phyloP scores from a whole-genome alignment of 2,113 vertebrate genomes.

The Panurus biarmicus region DNA sequence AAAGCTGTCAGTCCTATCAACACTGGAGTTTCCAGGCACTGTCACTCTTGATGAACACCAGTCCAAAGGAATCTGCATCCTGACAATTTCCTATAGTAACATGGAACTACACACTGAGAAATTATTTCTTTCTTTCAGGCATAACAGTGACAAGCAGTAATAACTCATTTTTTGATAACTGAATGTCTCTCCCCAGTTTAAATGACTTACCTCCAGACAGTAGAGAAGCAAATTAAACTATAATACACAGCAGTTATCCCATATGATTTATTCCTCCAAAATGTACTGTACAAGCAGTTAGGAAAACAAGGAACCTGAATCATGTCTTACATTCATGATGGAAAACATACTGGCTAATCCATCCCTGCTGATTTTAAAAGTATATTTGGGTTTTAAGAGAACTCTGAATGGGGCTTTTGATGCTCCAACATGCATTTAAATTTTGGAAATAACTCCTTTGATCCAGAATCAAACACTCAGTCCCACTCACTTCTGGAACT shows the following conservation, averaged over 20 bases:
- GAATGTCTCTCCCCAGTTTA: background rate
- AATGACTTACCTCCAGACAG: background rate
- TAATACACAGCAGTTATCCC: background rate
- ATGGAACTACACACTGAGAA: background rate
- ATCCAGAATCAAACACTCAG: background rate
- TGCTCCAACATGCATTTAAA: background rate
- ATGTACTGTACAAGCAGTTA: background rate
- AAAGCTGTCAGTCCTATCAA: background rate
- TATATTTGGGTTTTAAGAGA: background rate
- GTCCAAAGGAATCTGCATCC: background rate
- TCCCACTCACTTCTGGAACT: background rate
- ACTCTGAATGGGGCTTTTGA: background rate
- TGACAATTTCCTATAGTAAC: background rate
- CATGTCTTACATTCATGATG: background rate
- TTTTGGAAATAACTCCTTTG: background rate
- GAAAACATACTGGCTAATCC: background rate
- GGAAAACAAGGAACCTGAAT: background rate
- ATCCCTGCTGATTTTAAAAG: background rate
- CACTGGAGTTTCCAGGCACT: background rate
- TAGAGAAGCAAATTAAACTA: background rate
- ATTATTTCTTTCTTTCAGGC: background rate
- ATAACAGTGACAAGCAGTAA: background rate
- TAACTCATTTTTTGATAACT: background rate
- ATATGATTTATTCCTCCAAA: background rate
- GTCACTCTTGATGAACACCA: background rate